A percentile compares a stretch with the other conserved stretches of the same genome.
These are phyloP conservation scores for Allolobophora icterica DNA, from an alignment of 2,888 invertebrate species.

Conservation along the genomic window DNA sequence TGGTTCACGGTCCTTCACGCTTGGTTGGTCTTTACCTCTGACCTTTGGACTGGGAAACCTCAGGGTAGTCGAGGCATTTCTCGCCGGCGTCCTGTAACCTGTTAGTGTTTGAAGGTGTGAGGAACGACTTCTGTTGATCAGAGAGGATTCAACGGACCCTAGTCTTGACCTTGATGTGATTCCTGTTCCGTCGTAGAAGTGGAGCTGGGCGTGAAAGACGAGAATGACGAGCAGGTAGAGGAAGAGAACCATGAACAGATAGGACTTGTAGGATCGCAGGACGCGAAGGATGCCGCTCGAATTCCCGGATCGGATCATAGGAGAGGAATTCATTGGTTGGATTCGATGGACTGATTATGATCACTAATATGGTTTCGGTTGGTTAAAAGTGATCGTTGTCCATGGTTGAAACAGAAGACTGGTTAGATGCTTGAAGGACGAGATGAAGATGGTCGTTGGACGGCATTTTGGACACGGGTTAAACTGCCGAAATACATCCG, in stretches of 20 bases:
- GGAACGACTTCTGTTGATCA: neutral
- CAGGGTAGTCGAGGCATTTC: neutral
- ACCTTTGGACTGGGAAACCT: neutral
- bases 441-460: neutral
- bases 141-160: neutral
- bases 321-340: neutral
- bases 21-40: neutral
- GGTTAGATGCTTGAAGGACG: neutral
- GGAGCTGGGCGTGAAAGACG: constrained; percentile 11
- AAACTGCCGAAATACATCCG: neutral
- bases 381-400: neutral
- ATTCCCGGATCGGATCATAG: neutral
- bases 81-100: neutral
- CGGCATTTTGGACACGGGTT: neutral
- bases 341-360: neutral
- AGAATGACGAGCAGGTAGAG: neutral
- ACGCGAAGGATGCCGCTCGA: neutral
- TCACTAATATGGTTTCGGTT: neutral
- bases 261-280: constrained; percentile 19
- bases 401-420: neutral
- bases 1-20: neutral
- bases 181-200: constrained; percentile 6
- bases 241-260: neutral
- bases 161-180: neutral
- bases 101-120: neutral